A percentile compares a stretch with the other conserved stretches of the same genome.
Conservation (phyloP, 2,113 vertebrate genomes). For the Clarias batrachus region DNA sequence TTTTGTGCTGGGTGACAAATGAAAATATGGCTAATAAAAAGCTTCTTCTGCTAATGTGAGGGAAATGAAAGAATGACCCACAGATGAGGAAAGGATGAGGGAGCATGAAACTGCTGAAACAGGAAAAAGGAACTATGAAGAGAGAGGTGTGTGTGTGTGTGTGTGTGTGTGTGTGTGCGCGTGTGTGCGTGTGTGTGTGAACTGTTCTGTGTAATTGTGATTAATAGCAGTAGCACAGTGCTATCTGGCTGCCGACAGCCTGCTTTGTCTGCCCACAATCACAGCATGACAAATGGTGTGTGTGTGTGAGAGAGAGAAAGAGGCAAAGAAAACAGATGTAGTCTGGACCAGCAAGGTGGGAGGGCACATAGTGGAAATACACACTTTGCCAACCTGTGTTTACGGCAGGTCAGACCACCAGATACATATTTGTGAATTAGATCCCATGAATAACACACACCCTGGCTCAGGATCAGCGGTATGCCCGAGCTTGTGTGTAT, state of each 20-base stretch:
- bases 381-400: conserved; percentile 81
- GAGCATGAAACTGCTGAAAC: not conserved
- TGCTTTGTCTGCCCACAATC: conserved; percentile 96
- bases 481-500: not conserved
- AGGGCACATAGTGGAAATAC: conserved; percentile 78
- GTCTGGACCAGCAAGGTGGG: conserved; percentile 85
- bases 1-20: conserved; percentile 67
- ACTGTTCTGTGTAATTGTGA: conserved; percentile 96
- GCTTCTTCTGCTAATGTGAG: conserved; percentile 65
- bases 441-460: not conserved
- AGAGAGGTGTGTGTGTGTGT: conserved; percentile 51
- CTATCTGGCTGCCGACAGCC: conserved; percentile 93
- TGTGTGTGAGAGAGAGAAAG: conserved; percentile 70
- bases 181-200: conserved; percentile 45
- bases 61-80: conserved; percentile 74
- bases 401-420: conserved; percentile 62
- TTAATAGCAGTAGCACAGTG: conserved; percentile 90
- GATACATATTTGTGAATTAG: conserved; percentile 8
- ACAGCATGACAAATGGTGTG: conserved; percentile 94
- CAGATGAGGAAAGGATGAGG: conserved; percentile 63
- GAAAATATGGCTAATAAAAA: conserved; percentile 78
- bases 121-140: conserved; percentile 17
- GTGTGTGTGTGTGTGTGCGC: conserved; percentile 63
- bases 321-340: conserved; percentile 90
- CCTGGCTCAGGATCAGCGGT: not conserved